Evolutionary conservation across 2,797 vertebrate genomes (phyloP), one percentile per base, ranked within the genome.

Genomic region (Oreortyx pictus): DNA sequence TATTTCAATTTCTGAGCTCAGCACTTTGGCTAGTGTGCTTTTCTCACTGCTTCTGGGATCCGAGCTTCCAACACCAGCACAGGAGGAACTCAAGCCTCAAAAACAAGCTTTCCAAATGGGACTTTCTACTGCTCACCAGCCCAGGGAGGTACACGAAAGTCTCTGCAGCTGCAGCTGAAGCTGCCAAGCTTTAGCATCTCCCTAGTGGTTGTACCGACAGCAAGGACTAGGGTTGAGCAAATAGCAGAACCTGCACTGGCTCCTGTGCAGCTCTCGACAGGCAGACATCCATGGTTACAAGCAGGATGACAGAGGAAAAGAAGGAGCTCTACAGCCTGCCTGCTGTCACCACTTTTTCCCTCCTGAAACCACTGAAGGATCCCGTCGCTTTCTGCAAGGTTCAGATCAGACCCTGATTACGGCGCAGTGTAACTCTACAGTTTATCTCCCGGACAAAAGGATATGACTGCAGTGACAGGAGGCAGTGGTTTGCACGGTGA

Each of bases 241-340:
- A 41, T 0, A n/a, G 6, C 0, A 4, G 25, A 70, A 49, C 5
- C 0, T 3, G 14, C 9, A 14, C 54, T 4, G 50, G n/a, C 9
- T 89, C 61, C 50, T 4, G 10, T 2, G 0, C 14, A 29, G 15
- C 56, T 39, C 37, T 24, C 60, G 24, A 11, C 14, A 3, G 64
- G 13, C 56, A 47, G 35, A 39, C 68, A 11, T 3, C 14, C 5
- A 0, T 1, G 1, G 22, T 5, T 29, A 61, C 39, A 13, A 37
- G 24, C 15, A 29, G 59, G 43, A 5, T 27, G 41, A 61, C 2
- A 17, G n/a, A 66, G 37, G 12, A 54, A 18, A 37, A 78, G 47
- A 14, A 44, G 20, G 23, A 82, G 39, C 25, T 33, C 23, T 27
- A 3, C 41, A 50, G 60, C 61, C 14, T 12, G 49, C 33, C 19